Base-by-base conservation (phyloP, 2,888 invertebrate species). In the Neocrepidodera transversa region DNA sequence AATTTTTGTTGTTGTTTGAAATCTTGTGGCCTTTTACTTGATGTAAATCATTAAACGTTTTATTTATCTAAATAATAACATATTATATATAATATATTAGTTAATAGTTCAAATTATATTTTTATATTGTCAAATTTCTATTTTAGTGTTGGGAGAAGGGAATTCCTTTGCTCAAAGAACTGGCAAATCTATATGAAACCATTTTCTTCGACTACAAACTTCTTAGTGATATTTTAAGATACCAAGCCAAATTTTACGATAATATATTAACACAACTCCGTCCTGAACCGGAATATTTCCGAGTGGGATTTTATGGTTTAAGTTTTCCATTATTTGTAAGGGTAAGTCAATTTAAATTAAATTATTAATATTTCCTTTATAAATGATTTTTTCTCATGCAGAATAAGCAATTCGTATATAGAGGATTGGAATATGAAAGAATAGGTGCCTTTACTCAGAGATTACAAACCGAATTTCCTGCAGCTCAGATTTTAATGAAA, bases 331-430 rank as follows among this genome's bases (percentile, higher is more conserved):
- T 93, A n/a, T 97, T 97, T 81, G 92, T 97, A 40, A 85, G 95
- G 81, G 96, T 96, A 81, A 84, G 88, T 80, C 4, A 32, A 11
- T 7, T 7, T 7, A 18, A 8, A 5, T 16, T 40, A 10, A 10
- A 40, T 20, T 42, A 20, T 47, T 30, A 30, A 1, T 18, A 54
- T n/a, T n/a, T n/a, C n/a, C n/a, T n/a, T n/a, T n/a, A n/a, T n/a
- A n/a, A n/a, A n/a, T n/a, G n/a, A n/a, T n/a, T 47, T 18, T 47
- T 38, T 63, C 58, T 63, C 66, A 64, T 79, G 28, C 77, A 95
- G 94, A 97, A 95, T 76, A 95, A 95, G 76, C 90, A 93, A 73
- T 97, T 97, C 78, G 91, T 97, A 2, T 97, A 97, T 80, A 89
- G 97, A 65, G 97, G 97, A 0, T 83, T 93, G 72, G 97, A 97